Conservation (phyloP, 2,888 invertebrate species). For the Melipona beecheii region DNA sequence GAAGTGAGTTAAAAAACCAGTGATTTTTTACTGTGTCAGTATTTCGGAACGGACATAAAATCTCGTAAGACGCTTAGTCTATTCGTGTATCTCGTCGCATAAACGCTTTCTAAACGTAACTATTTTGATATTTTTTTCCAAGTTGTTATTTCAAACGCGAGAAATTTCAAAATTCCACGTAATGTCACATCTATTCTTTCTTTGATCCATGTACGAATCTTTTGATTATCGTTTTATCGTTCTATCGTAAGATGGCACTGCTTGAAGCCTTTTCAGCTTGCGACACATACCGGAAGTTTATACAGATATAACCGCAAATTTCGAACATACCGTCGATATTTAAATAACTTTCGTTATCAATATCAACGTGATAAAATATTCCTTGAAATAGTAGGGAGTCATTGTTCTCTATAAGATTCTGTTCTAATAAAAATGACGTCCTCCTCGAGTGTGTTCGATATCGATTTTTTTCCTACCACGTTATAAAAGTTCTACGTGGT, state of each 20-base stretch:
- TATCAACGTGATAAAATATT: background rate
- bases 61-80: too few species aligned
- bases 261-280: background rate
- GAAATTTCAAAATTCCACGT: too few species aligned
- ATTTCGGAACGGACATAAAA: too few species aligned
- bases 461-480: background rate
- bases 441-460: background rate
- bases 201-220: too few species aligned
- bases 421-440: too few species aligned
- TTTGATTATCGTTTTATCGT: background rate
- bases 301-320: background rate
- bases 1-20: too few species aligned
- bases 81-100: too few species aligned
- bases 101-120: too few species aligned
- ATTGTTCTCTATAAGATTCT: rapidly evolving
- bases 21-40: too few species aligned
- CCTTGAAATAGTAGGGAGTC: background rate
- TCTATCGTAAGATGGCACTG: conserved; percentile 18
- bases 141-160: too few species aligned
- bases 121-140: too few species aligned
- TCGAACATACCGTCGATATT: conserved; percentile 34
- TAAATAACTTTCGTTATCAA: background rate
- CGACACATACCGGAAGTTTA: conserved; percentile 23
- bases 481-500: background rate
- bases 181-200: too few species aligned